These are phyloP conservation scores for Siniperca chuatsi DNA, from an alignment of 2,113 vertebrate species.

Conservation along the genomic window DNA sequence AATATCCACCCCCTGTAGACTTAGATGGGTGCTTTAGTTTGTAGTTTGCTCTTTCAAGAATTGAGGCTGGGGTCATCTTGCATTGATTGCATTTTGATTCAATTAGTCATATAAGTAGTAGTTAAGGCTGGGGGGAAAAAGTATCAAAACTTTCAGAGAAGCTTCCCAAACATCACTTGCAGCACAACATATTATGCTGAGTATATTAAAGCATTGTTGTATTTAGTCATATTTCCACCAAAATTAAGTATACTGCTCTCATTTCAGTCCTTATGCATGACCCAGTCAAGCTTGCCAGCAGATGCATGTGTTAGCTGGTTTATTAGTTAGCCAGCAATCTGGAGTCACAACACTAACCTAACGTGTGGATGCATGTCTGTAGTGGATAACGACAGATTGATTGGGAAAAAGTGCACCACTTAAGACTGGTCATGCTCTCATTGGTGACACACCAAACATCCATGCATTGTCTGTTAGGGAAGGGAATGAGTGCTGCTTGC, in stretches of 20 bases:
- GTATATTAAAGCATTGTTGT: neutral
- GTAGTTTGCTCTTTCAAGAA: neutral
- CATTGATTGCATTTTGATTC: neutral
- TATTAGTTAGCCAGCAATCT: neutral
- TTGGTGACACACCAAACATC: neutral
- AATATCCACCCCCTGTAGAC: constrained; percentile 1
- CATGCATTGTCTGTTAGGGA: neutral
- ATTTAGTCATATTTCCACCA: neutral
- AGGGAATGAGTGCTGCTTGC: neutral
- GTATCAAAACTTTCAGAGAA: too few species aligned
- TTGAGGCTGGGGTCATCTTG: neutral
- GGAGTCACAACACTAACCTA: neutral
- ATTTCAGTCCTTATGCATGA: neutral
- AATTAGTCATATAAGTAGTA: neutral
- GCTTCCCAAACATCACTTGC: neutral
- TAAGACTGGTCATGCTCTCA: neutral
- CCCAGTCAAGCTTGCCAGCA: neutral
- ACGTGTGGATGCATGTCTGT: neutral
- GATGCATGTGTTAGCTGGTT: neutral
- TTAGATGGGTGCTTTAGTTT: neutral
- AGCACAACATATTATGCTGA: neutral
- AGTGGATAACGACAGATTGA: neutral
- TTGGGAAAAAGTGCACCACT: neutral
- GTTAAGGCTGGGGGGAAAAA: too few species aligned
- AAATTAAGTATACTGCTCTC: neutral